Conservation (phyloP, 2,888 invertebrate genomes). For the Asteroscopus sphinx region DNA sequence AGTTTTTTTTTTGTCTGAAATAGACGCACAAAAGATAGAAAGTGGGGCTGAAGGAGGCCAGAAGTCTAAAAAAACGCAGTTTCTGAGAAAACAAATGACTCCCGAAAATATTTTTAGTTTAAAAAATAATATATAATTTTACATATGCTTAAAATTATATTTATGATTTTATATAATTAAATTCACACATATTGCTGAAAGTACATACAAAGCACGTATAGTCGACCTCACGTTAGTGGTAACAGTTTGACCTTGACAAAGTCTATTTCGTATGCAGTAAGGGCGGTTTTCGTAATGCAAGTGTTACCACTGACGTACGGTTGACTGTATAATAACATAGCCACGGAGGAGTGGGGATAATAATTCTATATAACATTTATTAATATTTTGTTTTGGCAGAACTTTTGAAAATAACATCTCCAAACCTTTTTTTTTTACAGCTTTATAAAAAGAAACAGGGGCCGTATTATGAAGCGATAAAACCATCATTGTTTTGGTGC, state of each 20-base stretch:
- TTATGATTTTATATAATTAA: conserved; percentile 20
- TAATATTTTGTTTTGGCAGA: background rate
- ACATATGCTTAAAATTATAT: conserved; percentile 37
- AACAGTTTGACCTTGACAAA: too few species aligned
- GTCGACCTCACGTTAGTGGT: too few species aligned
- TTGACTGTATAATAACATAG: too few species aligned
- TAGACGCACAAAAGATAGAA: conserved; percentile 13
- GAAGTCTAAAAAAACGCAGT: conserved; percentile 21
- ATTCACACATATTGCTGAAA: conserved; percentile 44
- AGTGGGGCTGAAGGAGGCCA: conserved; percentile 29
- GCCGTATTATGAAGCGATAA: too few species aligned
- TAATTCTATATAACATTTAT: too few species aligned
- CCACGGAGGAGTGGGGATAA: too few species aligned
- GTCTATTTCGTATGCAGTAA: too few species aligned
- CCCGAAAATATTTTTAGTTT: conserved; percentile 6
- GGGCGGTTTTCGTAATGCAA: too few species aligned
- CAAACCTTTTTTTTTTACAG: background rate
- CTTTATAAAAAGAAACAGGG: too few species aligned
- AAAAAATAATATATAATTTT: conserved; percentile 15
- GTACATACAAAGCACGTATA: conserved; percentile 46
- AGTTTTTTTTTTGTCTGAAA: conserved; percentile 6
- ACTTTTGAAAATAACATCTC: background rate
- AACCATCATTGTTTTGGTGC: too few species aligned
- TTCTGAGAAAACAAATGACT: conserved; percentile 1
- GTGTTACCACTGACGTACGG: too few species aligned